Evolutionary conservation across 2,888 invertebrate genomes (phyloP), one percentile per base, ranked within the genome.

Genomic region (Xestia sexstrigata): DNA sequence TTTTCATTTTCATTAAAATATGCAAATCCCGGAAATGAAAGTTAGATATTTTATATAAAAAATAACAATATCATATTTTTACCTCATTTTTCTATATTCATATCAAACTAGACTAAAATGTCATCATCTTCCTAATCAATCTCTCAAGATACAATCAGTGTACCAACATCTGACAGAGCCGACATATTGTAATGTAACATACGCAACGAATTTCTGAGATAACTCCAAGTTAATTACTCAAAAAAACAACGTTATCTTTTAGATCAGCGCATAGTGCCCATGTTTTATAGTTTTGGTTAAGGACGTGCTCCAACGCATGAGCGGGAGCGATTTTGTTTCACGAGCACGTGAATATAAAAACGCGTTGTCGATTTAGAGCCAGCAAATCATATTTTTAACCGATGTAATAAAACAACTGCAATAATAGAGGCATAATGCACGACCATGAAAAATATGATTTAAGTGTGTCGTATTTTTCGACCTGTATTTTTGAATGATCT

Each of bases 161-260:
- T 60, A 39, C 65, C 60, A 42, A 70, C 45, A 68, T 73, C 78
- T 70, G 67, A 70, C 67, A 67, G 9, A 55, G 39, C 67, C 70
- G 73, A 75, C 76, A 65, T 82, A 75, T 75, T 20, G 63, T 71
- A 76, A 78, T 20, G 63, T 71, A 76, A 78, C 65, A 78, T 66
- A 63, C 45, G 76, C 83, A 83, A 85, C 87, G 76, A 80, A 86
- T 88, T 83, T 85, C 74, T 76, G 47, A 89, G 82, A 88, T 90
- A 86, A 85, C 88, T 82, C 66, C 71, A 30, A 79, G 87, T 91
- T 94, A 93, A 93, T 94, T 93, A 93, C 90, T 90, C 84, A 91
- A 93, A 93, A 87, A 92, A 92, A 91, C 86, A 89, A 90, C 86
- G 76, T 88, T 93, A 93, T 93, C 93, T 91, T 80, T 65, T 86